A percentile compares a stretch with the other conserved stretches of the same genome.
phyloP scores from a whole-genome alignment of 2,888 invertebrate genomes.

The Myopa testacea region DNA sequence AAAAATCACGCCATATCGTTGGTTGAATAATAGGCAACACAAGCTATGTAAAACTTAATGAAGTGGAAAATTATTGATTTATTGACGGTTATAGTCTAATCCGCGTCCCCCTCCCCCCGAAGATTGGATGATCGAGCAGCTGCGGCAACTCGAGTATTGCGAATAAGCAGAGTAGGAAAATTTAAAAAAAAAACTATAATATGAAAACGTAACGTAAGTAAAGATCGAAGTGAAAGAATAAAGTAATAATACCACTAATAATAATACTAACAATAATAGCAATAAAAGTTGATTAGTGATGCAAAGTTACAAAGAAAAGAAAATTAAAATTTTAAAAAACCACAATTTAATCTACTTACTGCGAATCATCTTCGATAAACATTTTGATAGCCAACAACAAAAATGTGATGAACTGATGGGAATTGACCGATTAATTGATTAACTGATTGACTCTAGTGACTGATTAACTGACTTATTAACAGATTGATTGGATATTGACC shows the following conservation, averaged over 20 bases:
- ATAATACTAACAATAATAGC: neutral
- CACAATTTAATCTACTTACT: conserved; percentile 53
- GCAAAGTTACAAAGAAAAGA: too few relatives aligned
- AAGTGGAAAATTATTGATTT: conserved; percentile 26
- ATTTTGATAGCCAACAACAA: conserved; percentile 41
- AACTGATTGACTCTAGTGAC: neutral
- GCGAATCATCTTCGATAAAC: conserved; percentile 62
- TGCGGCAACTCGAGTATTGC: too few relatives aligned
- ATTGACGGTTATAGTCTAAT: neutral
- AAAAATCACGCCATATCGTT: conserved; percentile 10
- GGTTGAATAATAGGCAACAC: neutral
- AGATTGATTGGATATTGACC: neutral
- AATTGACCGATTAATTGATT: neutral
- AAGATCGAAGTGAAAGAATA: too few relatives aligned
- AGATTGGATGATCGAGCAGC: too few relatives aligned
- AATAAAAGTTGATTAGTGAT: too few relatives aligned
- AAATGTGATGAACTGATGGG: neutral
- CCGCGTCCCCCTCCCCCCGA: too few relatives aligned
- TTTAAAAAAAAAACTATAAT: conserved; percentile 14
- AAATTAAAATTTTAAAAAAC: too few relatives aligned
- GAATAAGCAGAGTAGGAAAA: neutral
- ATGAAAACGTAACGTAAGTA: neutral
- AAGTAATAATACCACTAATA: neutral
- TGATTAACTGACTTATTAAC: neutral
- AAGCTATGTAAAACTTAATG: conserved; percentile 15